Base-by-base conservation (phyloP, 1,140 invertebrate genomes). In the Drosophila bocqueti region DNA sequence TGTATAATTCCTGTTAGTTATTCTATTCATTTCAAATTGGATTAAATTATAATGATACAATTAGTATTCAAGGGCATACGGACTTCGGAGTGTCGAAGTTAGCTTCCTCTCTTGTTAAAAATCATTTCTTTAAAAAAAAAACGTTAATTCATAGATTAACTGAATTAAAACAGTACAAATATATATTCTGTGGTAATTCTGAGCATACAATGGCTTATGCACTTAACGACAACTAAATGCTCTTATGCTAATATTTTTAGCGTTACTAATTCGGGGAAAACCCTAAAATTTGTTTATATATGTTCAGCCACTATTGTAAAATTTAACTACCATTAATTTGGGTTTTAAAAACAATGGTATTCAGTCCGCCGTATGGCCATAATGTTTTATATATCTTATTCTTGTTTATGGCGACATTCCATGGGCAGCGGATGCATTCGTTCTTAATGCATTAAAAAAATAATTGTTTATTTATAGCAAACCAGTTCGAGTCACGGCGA, bases 381-480 rank as follows among this genome's bases (percentile, higher is more conserved):
- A 36, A 36, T 29, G 1, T 49, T 50, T 29, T 43, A 60, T 60
- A 50, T n/a, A 50, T 36, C 16, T 54, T 38, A 46, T 71, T 67
- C 26, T 47, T 71, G 18, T 68, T 63, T 74, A 64, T 31, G 59
- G 36, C 21, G 58, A 49, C 58, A 73, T 62, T 42, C 69, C 49
- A 42, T 49, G 69, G 43, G 24, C 67, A 73, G 46, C 67, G 31
- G 45, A 72, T 46, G 69, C 63, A 38, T 77, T 62, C 58, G 26
- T 31, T 76, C 49, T 43, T 26, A 61, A 72, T 76, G 75, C 50
- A 83, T 61, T 68, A 54, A 68, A 52, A 68, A 72, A 68, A 76
- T 65, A 69, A 77, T 71, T 64, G 68, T 83, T 83, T 87, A 89
- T 87, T 87, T 87, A 89, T 89, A 87, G 74, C 68, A 66, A 89